These are phyloP conservation scores for Augiades crinisus DNA, from an alignment of 2,888 invertebrate genomes.

Conservation along the genomic window DNA sequence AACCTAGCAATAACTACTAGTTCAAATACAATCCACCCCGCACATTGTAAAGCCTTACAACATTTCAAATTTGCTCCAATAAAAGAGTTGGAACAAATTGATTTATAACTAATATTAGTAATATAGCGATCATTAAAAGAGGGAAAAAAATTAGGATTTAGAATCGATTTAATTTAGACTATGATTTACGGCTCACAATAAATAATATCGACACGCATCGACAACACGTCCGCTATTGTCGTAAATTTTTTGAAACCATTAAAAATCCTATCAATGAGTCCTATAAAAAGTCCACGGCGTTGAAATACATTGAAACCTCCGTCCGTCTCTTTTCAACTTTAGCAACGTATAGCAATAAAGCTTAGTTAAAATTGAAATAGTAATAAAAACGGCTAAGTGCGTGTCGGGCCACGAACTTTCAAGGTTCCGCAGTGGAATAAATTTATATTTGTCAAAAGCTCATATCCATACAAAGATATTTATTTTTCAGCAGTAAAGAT, in stretches of 20 bases:
- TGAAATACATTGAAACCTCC: conserved; percentile 42
- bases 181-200: conserved; percentile 74
- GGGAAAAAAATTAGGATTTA: conserved; percentile 61
- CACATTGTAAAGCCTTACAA: not conserved
- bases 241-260: conserved; percentile 75
- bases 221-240: conserved; percentile 63
- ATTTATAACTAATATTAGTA: conserved; percentile 68
- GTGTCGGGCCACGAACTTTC: too few species aligned
- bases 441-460: too few species aligned
- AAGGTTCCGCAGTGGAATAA: too few species aligned
- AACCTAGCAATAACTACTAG: conserved; percentile 2
- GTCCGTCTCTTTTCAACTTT: conserved; percentile 51
- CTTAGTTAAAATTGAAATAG: conserved; percentile 47
- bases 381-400: too few species aligned
- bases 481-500: too few species aligned
- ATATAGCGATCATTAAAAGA: conserved; percentile 58
- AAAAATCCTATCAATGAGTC: conserved; percentile 75
- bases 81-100: conserved; percentile 44
- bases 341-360: conserved; percentile 43
- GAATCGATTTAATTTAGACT: conserved; percentile 72
- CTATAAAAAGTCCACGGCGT: conserved; percentile 38
- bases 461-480: too few species aligned
- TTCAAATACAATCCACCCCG: conserved; percentile 14
- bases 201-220: conserved; percentile 65
- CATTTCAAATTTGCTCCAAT: conserved; percentile 25